Percentiles rank a stretch among this genome's conserved stretches.
These are phyloP conservation scores for Bombus soroeensis DNA, from an alignment of 1,140 invertebrate species.

Conservation along the genomic window DNA sequence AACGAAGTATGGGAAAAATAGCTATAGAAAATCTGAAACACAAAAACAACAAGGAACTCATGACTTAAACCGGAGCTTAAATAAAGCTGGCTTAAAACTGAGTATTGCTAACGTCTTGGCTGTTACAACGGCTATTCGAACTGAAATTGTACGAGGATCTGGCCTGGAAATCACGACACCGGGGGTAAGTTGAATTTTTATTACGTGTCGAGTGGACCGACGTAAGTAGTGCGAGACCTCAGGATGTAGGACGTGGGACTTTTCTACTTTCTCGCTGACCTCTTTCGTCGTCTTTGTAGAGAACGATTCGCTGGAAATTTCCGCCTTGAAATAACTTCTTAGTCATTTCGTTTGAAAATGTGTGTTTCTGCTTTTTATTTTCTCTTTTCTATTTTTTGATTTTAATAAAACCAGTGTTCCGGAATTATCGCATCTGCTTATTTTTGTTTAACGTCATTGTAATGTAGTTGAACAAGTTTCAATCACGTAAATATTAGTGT, in stretches of 20 bases:
- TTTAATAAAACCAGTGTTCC: background rate
- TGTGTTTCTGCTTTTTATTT: background rate
- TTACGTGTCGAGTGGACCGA: slow-evolving; percentile 1
- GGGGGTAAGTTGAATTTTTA: slow-evolving; percentile 35
- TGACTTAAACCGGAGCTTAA: too few species aligned
- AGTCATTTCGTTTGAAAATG: background rate
- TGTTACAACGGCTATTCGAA: too few species aligned
- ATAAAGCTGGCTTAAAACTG: too few species aligned
- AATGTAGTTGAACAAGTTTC: too few species aligned
- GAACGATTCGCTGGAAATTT: background rate
- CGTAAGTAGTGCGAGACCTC: slow-evolving; percentile 19
- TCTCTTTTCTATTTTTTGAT: background rate
- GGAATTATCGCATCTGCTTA: too few species aligned
- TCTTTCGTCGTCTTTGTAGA: slow-evolving; percentile 1
- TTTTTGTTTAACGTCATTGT: too few species aligned
- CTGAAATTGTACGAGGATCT: background rate
- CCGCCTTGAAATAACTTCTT: background rate
- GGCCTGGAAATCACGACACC: background rate
- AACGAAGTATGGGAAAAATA: too few species aligned
- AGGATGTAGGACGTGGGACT: slow-evolving; percentile 27
- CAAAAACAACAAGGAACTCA: too few species aligned
- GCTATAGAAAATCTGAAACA: too few species aligned
- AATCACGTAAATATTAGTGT: too few species aligned
- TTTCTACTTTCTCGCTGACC: slow-evolving; percentile 13
- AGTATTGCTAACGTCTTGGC: too few species aligned